phyloP scores from a whole-genome alignment of 1,140 invertebrate species.

The Dinoponera quadriceps region DNA sequence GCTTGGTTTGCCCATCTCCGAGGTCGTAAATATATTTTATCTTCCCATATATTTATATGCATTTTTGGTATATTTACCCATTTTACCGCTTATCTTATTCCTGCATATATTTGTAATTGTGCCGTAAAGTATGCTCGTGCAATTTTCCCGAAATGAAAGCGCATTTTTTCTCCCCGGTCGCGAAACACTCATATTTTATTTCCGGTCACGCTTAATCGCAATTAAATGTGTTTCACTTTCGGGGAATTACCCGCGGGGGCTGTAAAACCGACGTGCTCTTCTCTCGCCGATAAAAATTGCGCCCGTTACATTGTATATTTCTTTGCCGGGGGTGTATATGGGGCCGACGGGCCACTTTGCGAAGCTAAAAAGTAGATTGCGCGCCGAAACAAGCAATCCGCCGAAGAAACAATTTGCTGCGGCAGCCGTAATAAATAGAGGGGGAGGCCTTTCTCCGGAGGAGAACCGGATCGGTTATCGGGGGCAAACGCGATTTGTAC shows the following conservation, averaged over 20 bases:
- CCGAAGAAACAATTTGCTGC: conserved; percentile 32
- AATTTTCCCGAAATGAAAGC: background rate
- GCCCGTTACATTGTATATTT: background rate
- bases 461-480: conserved; percentile 57
- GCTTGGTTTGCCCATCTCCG: no score
- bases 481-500: conserved; percentile 38
- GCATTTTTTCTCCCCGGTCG: background rate
- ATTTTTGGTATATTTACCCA: no score
- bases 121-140: background rate
- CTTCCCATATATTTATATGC: no score
- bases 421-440: conserved; percentile 9
- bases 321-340: background rate
- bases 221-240: background rate
- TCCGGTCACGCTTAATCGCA: background rate
- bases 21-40: no score
- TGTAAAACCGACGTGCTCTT: background rate
- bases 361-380: background rate
- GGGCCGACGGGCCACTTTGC: background rate
- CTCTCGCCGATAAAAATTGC: background rate
- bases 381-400: background rate
- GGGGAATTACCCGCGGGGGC: background rate
- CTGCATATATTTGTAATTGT: no score
- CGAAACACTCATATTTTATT: background rate
- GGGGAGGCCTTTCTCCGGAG: background rate
- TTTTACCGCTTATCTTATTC: no score